Evolutionary conservation across 2,113 vertebrate species (phyloP), one percentile per base, ranked within the genome.

Genomic region (Polyodon spathula): DNA sequence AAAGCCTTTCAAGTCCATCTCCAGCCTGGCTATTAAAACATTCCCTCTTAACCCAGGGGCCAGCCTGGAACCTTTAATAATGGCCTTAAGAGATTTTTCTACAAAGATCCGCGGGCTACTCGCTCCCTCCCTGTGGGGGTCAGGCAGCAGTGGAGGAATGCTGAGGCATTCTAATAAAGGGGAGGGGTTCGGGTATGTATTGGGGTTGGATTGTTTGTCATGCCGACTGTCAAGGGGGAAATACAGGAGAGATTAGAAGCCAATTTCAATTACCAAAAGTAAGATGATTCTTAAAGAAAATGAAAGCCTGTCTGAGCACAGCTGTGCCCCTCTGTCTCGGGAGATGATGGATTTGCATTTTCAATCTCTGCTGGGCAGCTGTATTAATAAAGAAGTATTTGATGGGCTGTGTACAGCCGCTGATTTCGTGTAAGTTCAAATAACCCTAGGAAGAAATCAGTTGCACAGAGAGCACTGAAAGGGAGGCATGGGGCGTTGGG

Each of bases 261-360:
- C 42, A 59, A 59, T 59, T 64, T 48, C 27, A 58, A 59, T 58
- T 58, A 60, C 39, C 27, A 65, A 65, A 54, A 43, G 48, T 46
- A 50, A 53, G 59, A 37, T n/a, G 63, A 37, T 41, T 50, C n/a
- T 59, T 51, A 54, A 51, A 54, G 55, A 57, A 54, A 42, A 60
- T 40, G 44, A 46, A 58, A 56, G 8, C 38, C n/a, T 54, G 11
- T 48, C n/a, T 39, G 43, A 43, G 41, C 52, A 58, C 60, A 66
- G 56, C 60, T 43, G 17, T 38, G 4, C 37, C n/a, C 43, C 53
- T 44, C 17, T 8, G 9, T n/a, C 59, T 7, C 37, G 6, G 55
- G 44, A 17, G 16, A 37, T 43, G 12, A 8, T 14, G 62, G 54
- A 61, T 64, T 61, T 61, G 54, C 27, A 57, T 64, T 67, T 63